These are phyloP conservation scores for Meghimatium bilineatum DNA, from an alignment of 2,888 invertebrate genomes.

Conservation along the genomic window DNA sequence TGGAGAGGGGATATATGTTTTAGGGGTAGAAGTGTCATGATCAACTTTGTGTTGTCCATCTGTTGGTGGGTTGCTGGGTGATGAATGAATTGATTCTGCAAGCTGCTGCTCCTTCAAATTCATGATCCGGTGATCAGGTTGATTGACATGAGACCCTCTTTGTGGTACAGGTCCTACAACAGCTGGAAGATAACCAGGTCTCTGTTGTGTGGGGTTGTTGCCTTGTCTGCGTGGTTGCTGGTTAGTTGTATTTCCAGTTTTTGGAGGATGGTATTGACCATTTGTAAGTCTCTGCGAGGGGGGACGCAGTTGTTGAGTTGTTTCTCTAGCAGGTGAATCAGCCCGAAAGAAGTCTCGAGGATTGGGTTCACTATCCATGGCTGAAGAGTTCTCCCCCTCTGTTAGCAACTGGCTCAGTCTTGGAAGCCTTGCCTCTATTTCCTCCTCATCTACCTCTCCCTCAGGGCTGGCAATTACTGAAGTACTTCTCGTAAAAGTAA, in stretches of 20 bases:
- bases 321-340: conserved; percentile 33
- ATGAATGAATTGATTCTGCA: conserved; percentile 24
- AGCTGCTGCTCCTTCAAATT: conserved; percentile 47
- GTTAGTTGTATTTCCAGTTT: background rate
- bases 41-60: background rate
- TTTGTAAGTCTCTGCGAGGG: conserved; percentile 26
- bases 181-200: background rate
- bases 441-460: conserved; percentile 47
- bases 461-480: conserved; percentile 48
- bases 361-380: background rate
- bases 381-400: conserved; percentile 13
- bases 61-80: conserved; percentile 8
- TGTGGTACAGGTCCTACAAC: conserved; percentile 13
- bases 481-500: conserved; percentile 41
- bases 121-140: conserved; percentile 46
- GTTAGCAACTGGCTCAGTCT: conserved; percentile 39
- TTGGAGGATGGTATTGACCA: conserved; percentile 7
- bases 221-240: conserved; percentile 1
- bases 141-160: background rate
- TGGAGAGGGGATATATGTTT: background rate
- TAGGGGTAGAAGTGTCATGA: background rate
- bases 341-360: background rate
- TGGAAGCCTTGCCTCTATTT: conserved; percentile 43
- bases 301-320: conserved; percentile 30
- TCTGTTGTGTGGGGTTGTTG: conserved; percentile 10